phyloP scores from a whole-genome alignment of 2,113 vertebrate genomes.

The Piaya cayana region DNA sequence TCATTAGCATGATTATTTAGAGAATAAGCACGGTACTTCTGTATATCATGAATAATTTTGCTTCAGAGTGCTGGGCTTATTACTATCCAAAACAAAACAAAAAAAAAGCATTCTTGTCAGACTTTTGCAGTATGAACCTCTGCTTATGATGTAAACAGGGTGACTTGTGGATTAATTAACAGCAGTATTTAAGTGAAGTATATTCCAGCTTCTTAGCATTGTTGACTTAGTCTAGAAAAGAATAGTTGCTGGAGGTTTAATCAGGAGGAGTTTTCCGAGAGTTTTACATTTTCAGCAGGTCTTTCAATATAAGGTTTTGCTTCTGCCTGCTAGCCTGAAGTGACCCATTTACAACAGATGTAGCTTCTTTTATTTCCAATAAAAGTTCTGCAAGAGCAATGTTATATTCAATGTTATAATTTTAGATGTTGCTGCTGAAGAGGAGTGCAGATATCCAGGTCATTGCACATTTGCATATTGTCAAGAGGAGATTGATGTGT shows the following conservation, averaged over 20 bases:
- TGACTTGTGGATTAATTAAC: not conserved
- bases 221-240: not conserved
- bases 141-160: not conserved
- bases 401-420: not conserved
- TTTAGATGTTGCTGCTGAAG: conserved; percentile 89
- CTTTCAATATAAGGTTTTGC: not conserved
- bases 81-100: not conserved
- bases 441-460: conserved; percentile 91
- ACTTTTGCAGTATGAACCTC: not conserved
- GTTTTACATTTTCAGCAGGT: not conserved
- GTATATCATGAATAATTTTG: not conserved
- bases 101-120: not conserved
- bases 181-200: not conserved
- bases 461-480: conserved; percentile 97
- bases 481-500: conserved; percentile 97
- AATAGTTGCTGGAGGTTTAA: not conserved
- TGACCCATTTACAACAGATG: not conserved
- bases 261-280: not conserved
- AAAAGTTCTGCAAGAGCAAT: not conserved
- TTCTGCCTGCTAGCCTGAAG: not conserved
- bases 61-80: not conserved
- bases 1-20: not conserved
- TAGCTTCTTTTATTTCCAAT: not conserved
- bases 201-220: not conserved
- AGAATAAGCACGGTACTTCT: not conserved